Evolutionary conservation across 2,797 vertebrate species (phyloP).

Genomic region (Orientallactaga sibirica): DNA sequence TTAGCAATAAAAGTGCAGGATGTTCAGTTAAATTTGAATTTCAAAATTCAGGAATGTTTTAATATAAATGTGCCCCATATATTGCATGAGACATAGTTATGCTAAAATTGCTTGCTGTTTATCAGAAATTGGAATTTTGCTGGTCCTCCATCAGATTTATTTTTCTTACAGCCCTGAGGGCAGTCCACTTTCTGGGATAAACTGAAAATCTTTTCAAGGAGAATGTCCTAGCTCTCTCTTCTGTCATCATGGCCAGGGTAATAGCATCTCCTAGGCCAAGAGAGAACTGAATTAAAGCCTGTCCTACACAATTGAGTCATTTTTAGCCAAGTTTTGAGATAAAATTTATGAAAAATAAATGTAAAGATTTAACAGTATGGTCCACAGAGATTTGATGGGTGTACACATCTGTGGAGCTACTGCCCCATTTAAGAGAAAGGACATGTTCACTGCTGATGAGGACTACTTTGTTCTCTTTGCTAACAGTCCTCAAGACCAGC

Average conservation of each 20-base stretch:
- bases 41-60: neutral
- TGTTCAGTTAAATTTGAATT: constrained; percentile 18
- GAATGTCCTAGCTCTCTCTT: neutral
- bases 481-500: neutral
- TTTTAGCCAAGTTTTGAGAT: neutral
- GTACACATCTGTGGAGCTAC: neutral
- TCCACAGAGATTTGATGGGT: neutral
- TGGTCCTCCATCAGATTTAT: neutral
- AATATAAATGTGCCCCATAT: neutral
- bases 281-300: neutral
- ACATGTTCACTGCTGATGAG: neutral
- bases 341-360: neutral
- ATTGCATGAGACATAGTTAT: neutral
- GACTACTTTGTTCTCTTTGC: neutral
- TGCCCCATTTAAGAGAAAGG: neutral
- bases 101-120: neutral
- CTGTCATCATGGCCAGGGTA: neutral
- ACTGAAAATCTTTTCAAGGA: constrained; percentile 1
- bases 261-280: neutral
- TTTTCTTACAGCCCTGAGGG: neutral
- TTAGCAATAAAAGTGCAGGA: constrained; percentile 31
- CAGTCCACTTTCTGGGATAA: constrained; percentile 11
- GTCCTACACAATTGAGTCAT: neutral
- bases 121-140: neutral
- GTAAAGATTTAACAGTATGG: neutral